phyloP scores from a whole-genome alignment of 2,888 invertebrate genomes.

The Mechanitis mazaeus region DNA sequence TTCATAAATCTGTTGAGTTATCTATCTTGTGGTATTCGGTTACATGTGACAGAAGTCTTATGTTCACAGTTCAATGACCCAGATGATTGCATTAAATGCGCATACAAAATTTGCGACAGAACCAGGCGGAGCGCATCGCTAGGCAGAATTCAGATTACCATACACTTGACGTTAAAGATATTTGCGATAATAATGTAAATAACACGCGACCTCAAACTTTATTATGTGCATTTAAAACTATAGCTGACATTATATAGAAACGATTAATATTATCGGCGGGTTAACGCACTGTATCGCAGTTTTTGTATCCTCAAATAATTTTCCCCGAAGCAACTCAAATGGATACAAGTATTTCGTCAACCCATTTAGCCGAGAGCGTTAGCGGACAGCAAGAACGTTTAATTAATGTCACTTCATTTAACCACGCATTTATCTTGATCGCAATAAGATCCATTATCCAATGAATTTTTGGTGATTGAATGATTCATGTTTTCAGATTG shows the following conservation, averaged over 20 bases:
- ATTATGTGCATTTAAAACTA: no score
- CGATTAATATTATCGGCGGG: not conserved
- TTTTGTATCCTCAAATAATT: constrained; percentile 40
- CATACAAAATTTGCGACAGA: constrained; percentile 17
- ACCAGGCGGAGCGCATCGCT: constrained; percentile 11
- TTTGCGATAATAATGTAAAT: constrained; percentile 24
- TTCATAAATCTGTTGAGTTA: no score
- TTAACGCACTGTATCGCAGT: constrained; percentile 13
- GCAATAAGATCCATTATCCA: constrained; percentile 36
- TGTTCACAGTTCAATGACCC: constrained; percentile 8
- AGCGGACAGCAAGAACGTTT: constrained; percentile 62
- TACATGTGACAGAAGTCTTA: constrained; percentile 8
- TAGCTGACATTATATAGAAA: no score
- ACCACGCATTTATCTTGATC: constrained; percentile 30
- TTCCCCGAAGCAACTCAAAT: constrained; percentile 47
- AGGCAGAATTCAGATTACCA: constrained; percentile 18
- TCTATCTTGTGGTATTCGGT: not conserved
- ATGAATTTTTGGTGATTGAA: constrained; percentile 24
- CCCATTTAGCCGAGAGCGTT: constrained; percentile 64
- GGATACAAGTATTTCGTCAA: constrained; percentile 53
- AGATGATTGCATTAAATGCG: constrained; percentile 13
- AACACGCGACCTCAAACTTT: constrained; percentile 11
- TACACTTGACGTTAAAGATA: constrained; percentile 19
- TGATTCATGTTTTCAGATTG: constrained; percentile 50
- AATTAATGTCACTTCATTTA: constrained; percentile 55